phyloP scores from a whole-genome alignment of 2,888 invertebrate genomes.

The Herminia tarsipennalis region DNA sequence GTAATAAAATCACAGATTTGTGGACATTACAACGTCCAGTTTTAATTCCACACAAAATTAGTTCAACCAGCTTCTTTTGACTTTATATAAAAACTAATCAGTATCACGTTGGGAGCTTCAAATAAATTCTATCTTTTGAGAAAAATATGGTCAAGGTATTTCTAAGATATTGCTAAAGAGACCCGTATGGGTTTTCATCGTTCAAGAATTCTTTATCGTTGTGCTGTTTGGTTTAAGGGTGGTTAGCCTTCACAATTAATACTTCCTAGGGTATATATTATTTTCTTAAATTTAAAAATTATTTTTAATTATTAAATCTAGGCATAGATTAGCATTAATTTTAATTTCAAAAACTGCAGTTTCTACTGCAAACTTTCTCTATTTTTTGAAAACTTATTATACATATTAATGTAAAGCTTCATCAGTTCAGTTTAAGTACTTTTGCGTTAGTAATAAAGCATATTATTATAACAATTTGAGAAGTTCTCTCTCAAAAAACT shows the following conservation, averaged over 20 bases:
- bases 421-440: too few relatives aligned
- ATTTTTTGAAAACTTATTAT: too few relatives aligned
- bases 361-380: too few relatives aligned
- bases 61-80: conserved; percentile 62
- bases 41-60: conserved; percentile 72
- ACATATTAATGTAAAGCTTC: too few relatives aligned
- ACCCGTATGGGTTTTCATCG: conserved; percentile 14
- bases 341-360: too few relatives aligned
- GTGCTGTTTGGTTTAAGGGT: neutral
- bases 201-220: neutral
- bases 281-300: too few relatives aligned
- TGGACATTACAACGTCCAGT: conserved; percentile 63
- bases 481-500: neutral
- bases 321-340: too few relatives aligned
- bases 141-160: conserved; percentile 19
- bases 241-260: too few relatives aligned
- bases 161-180: conserved; percentile 8
- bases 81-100: conserved; percentile 68
- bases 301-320: too few relatives aligned
- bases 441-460: too few relatives aligned
- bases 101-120: conserved; percentile 61
- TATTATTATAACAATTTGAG: neutral
- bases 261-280: too few relatives aligned
- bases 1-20: conserved; percentile 75
- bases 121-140: conserved; percentile 62